A percentile compares a stretch with the other conserved stretches of the same genome.
These are phyloP conservation scores for Rhinoraja longicauda DNA, from an alignment of 2,797 vertebrate species.

Conservation along the genomic window DNA sequence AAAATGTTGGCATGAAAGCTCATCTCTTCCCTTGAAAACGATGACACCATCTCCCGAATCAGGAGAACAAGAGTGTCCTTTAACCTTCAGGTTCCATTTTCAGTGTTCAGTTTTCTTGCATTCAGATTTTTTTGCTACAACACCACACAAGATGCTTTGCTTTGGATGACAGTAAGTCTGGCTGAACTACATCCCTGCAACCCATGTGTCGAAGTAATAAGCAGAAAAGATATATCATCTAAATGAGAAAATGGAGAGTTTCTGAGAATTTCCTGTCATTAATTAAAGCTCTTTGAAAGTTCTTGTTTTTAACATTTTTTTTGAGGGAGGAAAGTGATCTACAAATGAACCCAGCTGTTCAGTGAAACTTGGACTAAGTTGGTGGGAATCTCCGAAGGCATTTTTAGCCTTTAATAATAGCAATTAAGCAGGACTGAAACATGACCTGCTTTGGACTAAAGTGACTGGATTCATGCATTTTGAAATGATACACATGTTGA, in stretches of 20 bases:
- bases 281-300: constrained; percentile 62
- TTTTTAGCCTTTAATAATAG: constrained; percentile 41
- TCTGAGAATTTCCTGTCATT: constrained; percentile 72
- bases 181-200: constrained; percentile 55
- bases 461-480: constrained; percentile 47
- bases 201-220: constrained; percentile 72
- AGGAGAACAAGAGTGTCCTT: not conserved
- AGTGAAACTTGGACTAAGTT: constrained; percentile 48
- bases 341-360: constrained; percentile 68
- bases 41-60: not conserved
- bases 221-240: constrained; percentile 63
- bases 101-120: not conserved
- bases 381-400: constrained; percentile 46
- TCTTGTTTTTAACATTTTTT: constrained; percentile 48
- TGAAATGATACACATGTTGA: constrained; percentile 50
- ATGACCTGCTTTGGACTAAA: constrained; percentile 47
- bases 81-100: not conserved
- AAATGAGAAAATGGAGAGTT: constrained; percentile 73
- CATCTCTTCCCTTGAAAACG: not conserved
- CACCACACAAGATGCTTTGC: not conserved
- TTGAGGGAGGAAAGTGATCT: constrained; percentile 48
- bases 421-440: constrained; percentile 50
- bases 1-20: not conserved
- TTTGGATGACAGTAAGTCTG: not conserved
- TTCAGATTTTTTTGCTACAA: not conserved